Conservation (phyloP, 2,797 vertebrate genomes). For the Periparus ater region DNA sequence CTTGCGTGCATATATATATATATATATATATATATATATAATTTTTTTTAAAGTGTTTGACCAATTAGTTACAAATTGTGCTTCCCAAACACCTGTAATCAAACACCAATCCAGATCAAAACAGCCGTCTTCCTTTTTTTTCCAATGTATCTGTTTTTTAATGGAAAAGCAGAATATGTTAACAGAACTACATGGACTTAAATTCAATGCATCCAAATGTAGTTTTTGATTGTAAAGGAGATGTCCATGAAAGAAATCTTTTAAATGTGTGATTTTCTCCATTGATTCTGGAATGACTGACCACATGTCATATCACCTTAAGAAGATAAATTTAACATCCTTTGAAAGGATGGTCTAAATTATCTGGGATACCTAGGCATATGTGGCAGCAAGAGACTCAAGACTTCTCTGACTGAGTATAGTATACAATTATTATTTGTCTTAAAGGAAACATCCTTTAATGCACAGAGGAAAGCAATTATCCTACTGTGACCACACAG, state of each 20-base stretch:
- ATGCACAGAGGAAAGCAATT: background rate
- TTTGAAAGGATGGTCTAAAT: background rate
- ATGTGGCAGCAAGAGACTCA: background rate
- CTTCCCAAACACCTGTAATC: background rate
- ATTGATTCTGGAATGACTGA: background rate
- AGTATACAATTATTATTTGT: background rate
- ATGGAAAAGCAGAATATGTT: background rate
- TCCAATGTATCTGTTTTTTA: background rate
- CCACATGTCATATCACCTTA: no score
- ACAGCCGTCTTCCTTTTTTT: fast-evolving
- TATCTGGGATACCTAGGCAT: background rate
- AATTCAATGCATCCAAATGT: background rate
- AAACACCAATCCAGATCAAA: background rate
- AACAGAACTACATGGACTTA: background rate
- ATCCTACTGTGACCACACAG: background rate
- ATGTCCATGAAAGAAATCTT: background rate
- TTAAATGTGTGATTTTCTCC: background rate
- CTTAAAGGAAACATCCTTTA: background rate
- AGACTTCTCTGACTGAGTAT: background rate
- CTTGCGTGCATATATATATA: background rate
- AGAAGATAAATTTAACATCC: background rate
- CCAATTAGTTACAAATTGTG: background rate
- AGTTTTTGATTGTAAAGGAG: background rate
- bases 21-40: no score
- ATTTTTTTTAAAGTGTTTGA: background rate